phyloP scores from a whole-genome alignment of 1,140 invertebrate species.

The Papilio machaon region DNA sequence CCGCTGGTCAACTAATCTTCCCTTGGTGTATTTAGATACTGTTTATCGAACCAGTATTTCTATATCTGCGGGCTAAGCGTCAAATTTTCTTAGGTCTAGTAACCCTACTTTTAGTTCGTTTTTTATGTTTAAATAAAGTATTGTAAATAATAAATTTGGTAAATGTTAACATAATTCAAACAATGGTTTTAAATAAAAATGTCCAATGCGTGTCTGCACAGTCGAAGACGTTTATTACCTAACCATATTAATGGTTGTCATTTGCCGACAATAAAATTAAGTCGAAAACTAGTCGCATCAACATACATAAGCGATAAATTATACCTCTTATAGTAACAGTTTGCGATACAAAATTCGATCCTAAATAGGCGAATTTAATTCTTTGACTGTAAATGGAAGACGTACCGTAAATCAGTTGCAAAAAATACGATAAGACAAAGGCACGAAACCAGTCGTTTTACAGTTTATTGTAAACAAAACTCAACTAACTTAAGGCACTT shows the following conservation, averaged over 20 bases:
- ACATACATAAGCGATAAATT: neutral
- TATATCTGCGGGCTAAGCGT: too few relatives aligned
- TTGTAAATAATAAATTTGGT: too few relatives aligned
- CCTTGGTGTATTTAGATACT: neutral
- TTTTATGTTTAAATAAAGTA: too few relatives aligned
- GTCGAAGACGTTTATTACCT: too few relatives aligned
- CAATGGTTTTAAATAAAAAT: too few relatives aligned
- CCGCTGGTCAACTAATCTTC: neutral
- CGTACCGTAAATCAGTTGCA: neutral
- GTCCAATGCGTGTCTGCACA: too few relatives aligned
- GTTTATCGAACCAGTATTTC: too few relatives aligned
- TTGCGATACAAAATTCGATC: neutral
- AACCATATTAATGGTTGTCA: too few relatives aligned
- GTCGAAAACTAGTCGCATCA: neutral
- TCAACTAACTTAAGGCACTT: constrained; percentile 45
- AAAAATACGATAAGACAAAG: constrained; percentile 32
- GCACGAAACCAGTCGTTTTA: constrained; percentile 35
- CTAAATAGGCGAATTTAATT: neutral
- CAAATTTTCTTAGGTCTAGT: too few relatives aligned
- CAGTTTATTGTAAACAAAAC: constrained; percentile 32
- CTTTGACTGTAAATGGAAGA: constrained; percentile 4
- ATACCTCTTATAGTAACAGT: neutral
- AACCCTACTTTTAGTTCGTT: too few relatives aligned
- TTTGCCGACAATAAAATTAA: too few relatives aligned
- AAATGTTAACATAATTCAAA: too few relatives aligned